These are phyloP conservation scores for Maccullochella peelii DNA, from an alignment of 2,113 vertebrate species.

Conservation along the genomic window DNA sequence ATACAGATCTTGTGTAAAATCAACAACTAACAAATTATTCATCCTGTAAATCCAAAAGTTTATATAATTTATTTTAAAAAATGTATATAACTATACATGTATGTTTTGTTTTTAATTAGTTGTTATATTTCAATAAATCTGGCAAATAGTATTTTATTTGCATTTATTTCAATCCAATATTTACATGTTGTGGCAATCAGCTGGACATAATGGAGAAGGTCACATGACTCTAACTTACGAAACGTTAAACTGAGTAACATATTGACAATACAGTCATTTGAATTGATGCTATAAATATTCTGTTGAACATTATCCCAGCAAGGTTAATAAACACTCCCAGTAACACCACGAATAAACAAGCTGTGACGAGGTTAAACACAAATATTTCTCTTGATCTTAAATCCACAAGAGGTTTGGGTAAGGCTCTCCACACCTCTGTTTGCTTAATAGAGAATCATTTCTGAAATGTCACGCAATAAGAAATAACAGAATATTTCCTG, in stretches of 20 bases:
- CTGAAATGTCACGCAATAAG: not conserved
- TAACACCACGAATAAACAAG: not conserved
- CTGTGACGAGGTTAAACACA: constrained; percentile 25
- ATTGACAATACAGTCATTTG: not conserved
- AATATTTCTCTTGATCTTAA: constrained; percentile 21
- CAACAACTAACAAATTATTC: not conserved
- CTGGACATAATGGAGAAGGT: not conserved
- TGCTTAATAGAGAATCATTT: constrained; percentile 56
- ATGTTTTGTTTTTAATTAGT: not conserved
- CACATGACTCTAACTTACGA: not conserved
- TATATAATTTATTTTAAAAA: too few species aligned
- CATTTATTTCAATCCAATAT: constrained; percentile 16
- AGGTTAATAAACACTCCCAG: constrained; percentile 1
- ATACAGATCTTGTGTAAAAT: not conserved
- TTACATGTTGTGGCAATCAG: not conserved
- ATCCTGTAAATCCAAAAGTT: too few species aligned
- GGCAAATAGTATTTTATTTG: constrained; percentile 2
- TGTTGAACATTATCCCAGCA: not conserved
- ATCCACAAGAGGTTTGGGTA: not conserved
- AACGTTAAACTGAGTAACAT: not conserved
- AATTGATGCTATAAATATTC: constrained; percentile 19
- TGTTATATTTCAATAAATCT: not conserved
- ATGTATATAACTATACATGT: not conserved
- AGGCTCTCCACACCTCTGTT: constrained; percentile 54
- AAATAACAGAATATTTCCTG: not conserved